These are phyloP conservation scores for Leptocoma aspasia DNA, from an alignment of 2,113 vertebrate genomes.

Conservation along the genomic window DNA sequence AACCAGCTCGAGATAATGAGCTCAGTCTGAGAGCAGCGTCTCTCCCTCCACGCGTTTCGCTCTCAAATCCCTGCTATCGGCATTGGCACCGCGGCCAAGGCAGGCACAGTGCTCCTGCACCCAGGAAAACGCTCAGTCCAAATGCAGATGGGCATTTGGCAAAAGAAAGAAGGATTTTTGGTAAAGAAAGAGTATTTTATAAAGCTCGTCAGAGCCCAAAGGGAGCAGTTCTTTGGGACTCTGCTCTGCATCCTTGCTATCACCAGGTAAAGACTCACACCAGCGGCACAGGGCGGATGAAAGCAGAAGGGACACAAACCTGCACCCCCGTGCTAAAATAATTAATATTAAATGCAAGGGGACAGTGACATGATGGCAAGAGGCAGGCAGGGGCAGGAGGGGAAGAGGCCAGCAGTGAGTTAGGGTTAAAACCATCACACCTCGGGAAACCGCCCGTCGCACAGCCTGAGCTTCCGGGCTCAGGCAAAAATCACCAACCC, in stretches of 20 bases:
- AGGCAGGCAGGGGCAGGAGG: neutral
- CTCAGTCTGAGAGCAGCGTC: neutral
- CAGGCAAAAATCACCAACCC: neutral
- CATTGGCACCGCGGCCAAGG: rapidly evolving
- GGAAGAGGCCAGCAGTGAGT: neutral
- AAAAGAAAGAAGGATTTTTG: neutral
- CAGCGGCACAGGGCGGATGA: rapidly evolving
- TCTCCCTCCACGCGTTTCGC: rapidly evolving
- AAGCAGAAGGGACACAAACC: neutral
- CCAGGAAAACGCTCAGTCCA: neutral
- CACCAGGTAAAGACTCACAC: neutral
- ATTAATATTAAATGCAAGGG: neutral
- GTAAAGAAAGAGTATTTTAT: neutral
- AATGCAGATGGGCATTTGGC: neutral
- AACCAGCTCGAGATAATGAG: conserved; percentile 17
- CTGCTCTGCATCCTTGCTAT: neutral
- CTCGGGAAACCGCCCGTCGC: rapidly evolving
- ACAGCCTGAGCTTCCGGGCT: neutral
- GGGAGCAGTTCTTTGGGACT: neutral
- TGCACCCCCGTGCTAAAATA: neutral
- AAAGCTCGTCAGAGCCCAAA: neutral
- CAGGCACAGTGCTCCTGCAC: neutral
- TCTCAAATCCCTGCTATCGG: neutral
- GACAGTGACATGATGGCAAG: neutral
- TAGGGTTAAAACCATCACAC: neutral